Evolutionary conservation across 1,140 invertebrate genomes (phyloP).

Genomic region (Trichonephila clavipes): DNA sequence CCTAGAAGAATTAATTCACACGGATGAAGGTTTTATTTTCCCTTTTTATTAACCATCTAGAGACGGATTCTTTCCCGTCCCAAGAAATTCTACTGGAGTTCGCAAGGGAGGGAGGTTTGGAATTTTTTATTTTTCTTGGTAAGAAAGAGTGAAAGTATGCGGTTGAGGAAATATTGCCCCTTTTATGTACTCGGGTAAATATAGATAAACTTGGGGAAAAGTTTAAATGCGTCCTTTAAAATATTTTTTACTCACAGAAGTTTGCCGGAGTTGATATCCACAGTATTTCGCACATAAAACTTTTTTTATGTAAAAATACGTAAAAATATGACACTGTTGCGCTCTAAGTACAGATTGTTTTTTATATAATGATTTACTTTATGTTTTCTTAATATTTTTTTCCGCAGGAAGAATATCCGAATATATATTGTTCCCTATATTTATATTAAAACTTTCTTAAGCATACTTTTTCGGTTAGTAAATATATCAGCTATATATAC

Average conservation of each 20-base stretch:
- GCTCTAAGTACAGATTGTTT: too few relatives aligned
- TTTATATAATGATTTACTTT: too few relatives aligned
- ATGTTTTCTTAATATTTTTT: too few relatives aligned
- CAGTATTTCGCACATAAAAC: too few relatives aligned
- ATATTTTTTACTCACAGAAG: neutral
- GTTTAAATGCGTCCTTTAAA: neutral
- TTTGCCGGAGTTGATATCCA: too few relatives aligned
- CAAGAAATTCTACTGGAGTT: neutral
- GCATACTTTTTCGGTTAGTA: too few relatives aligned
- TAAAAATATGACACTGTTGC: too few relatives aligned
- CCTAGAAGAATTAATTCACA: neutral
- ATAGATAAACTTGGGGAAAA: neutral
- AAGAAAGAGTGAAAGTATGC: neutral
- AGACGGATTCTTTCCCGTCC: neutral
- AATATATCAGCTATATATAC: too few relatives aligned
- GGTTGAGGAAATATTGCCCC: neutral
- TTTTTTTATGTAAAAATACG: too few relatives aligned
- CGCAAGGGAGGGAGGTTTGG: neutral
- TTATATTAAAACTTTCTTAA: too few relatives aligned
- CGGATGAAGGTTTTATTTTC: slow-evolving; percentile 18
- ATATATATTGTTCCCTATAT: too few relatives aligned
- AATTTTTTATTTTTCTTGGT: neutral
- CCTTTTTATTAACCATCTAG: neutral
- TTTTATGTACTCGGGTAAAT: neutral
- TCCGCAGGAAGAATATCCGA: too few relatives aligned